These are phyloP conservation scores for Margaritifera margaritifera DNA, from an alignment of 2,888 invertebrate genomes.

Conservation along the genomic window DNA sequence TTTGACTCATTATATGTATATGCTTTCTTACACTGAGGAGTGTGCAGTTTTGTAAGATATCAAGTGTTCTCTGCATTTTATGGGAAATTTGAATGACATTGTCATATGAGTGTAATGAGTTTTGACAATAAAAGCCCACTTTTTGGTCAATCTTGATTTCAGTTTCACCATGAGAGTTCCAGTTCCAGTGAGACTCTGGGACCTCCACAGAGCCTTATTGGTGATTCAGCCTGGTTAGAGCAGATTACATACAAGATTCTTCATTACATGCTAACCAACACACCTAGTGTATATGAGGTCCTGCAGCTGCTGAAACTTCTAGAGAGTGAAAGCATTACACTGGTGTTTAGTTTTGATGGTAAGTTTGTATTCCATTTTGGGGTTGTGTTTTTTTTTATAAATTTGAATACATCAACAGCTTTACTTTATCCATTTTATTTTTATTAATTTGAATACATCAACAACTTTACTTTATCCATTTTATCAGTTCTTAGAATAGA, in stretches of 20 bases:
- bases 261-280: slow-evolving; percentile 44
- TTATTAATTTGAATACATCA: background rate
- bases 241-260: slow-evolving; percentile 53
- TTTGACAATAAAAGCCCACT: too few species aligned
- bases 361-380: slow-evolving; percentile 4
- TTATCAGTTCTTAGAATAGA: too few species aligned
- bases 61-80: too few species aligned
- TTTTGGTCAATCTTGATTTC: background rate
- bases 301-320: slow-evolving; percentile 55
- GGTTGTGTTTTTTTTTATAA: slow-evolving; percentile 1
- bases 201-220: slow-evolving; percentile 29
- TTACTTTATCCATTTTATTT: background rate
- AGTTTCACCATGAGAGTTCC: slow-evolving; percentile 34
- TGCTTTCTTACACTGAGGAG: too few species aligned
- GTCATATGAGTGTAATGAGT: too few species aligned
- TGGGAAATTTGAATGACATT: too few species aligned
- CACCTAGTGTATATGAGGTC: slow-evolving; percentile 46
- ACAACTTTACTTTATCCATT: background rate
- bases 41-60: too few species aligned
- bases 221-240: slow-evolving; percentile 57
- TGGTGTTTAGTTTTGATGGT: slow-evolving; percentile 64
- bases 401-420: background rate
- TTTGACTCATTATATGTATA: too few species aligned
- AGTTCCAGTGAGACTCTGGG: slow-evolving; percentile 9
- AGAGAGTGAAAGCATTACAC: slow-evolving; percentile 58